These are phyloP conservation scores for Therioaphis trifolii DNA, from an alignment of 2,888 invertebrate genomes.

Conservation along the genomic window DNA sequence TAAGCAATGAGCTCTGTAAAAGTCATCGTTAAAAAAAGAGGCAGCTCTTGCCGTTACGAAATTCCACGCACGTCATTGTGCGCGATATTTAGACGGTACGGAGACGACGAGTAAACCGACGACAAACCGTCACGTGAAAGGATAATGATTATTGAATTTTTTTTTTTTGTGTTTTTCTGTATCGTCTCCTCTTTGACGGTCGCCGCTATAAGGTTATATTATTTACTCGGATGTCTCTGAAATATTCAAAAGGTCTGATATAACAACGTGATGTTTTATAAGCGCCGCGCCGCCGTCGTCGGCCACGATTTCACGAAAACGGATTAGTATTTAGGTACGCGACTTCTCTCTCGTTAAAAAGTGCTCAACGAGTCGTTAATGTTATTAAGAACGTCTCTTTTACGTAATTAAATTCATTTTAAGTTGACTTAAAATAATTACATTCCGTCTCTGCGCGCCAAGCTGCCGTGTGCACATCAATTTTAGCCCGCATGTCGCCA, in stretches of 20 bases:
- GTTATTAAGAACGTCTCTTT: background rate
- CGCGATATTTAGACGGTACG: background rate
- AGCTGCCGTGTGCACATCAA: background rate
- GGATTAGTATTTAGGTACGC: no score
- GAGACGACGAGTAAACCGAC: background rate
- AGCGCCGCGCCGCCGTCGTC: no score
- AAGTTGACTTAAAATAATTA: constrained; percentile 26
- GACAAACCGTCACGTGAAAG: background rate
- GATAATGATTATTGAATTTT: background rate
- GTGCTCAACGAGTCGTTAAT: background rate
- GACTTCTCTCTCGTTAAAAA: background rate
- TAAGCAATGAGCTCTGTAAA: background rate
- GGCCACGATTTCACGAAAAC: background rate
- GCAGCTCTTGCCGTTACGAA: background rate
- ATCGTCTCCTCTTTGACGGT: no score
- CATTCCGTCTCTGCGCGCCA: background rate
- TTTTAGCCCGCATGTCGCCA: background rate
- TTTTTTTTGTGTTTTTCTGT: background rate
- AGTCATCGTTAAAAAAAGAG: background rate
- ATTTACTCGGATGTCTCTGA: background rate
- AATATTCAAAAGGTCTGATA: background rate
- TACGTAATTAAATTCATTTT: constrained; percentile 19
- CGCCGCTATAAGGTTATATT: background rate
- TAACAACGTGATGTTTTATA: background rate
- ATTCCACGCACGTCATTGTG: background rate